Evolutionary conservation across 2,888 invertebrate genomes (phyloP), one percentile per base, ranked within the genome.

Genomic region (Agrotis exclamationis): DNA sequence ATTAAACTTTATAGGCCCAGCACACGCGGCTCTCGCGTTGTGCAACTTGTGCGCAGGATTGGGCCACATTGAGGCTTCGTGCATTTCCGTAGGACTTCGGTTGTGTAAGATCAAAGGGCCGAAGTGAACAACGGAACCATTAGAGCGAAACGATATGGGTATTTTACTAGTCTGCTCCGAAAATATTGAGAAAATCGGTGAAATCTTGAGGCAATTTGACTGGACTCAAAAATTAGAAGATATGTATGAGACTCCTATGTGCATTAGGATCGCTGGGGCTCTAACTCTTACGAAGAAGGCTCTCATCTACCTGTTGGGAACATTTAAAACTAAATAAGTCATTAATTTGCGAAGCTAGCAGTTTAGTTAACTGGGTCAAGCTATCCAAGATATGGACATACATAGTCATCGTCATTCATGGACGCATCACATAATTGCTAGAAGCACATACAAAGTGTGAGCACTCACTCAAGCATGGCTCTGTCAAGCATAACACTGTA

Each of bases 1-100:
- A 58, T 63, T 78, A 75, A 63, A 80, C 54, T 63, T 60, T 59
- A 76, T 76, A 79, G 66, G n/a, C 47, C 66, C 22, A 54, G 13
- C 54, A 65, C 62, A 58, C n/a, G 47, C 48, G 22, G 24, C 33
- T 54, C n/a, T 18, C 33, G 48, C 58, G 20, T 80, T 76, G 56
- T 62, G 76, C 60, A 76, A 78, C 60, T 45, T 18, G 48, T 33
- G 54, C 48, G 28, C 24, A 76, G 53, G 48, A 45, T 14, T 11
- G 44, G 39, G 75, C 24, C 50, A 70, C 60, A 81, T 70, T 57
- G 59, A 56, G 28, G n/a, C 20, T 60, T 63, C 24, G 48, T 59
- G 48, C 39, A 48, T 50, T 66, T 80, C 63, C 66, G 51, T 76
- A 45, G 50, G 50, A 48, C 44, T 53, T 57, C 13, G 24, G 16